Evolutionary conservation across 1,140 invertebrate species (phyloP), one percentile per base, ranked within the genome.

Genomic region (Octopus sinensis): DNA sequence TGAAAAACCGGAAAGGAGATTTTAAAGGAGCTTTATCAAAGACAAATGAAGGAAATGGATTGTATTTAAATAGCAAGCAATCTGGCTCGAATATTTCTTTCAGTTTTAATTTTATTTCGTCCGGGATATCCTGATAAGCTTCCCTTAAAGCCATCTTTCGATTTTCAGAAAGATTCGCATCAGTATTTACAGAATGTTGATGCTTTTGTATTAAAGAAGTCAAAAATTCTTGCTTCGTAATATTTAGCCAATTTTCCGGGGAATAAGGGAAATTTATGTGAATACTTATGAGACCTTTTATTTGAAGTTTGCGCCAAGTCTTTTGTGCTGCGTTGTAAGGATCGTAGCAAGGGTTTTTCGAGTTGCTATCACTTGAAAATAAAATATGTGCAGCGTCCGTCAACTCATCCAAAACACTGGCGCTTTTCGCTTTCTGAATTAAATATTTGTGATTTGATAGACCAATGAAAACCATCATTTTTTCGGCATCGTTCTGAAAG

Each of bases 401-500:
- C 23, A 79, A 81, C 30, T 81, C 52, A 3, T 78, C 68, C 9
- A 10, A n/a, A 62, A 54, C n/a, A 23, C 43, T 54, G 23, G 54
- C 30, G 13, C 43, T 51, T 56, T 79, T 79, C 54, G 23, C 13
- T 23, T 56, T 43, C n/a, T 56, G 30, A 9, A 62, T 6, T 54
- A 79, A 9, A 17, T 56, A 30, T 13, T 23, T 79, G n/a, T 43
- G 30, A 79, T 56, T 4, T 12, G 53, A 43, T 12, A 79, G 62
- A 9, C 80, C 83, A 54, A 83, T 80, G 52, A 83, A 79, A 6
- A 73, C 23, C 17, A 86, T 83, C 78, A 85, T 80, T 13, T 83
- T 85, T 4, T 53, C 54, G 54, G 89, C 87, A 79, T 90, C 89
- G 4, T 86, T 77, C 9, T 84, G 30, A 6, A 86, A 86, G 1